Base-by-base conservation (phyloP, 2,113 vertebrate genomes). In the Platichthys stellatus region DNA sequence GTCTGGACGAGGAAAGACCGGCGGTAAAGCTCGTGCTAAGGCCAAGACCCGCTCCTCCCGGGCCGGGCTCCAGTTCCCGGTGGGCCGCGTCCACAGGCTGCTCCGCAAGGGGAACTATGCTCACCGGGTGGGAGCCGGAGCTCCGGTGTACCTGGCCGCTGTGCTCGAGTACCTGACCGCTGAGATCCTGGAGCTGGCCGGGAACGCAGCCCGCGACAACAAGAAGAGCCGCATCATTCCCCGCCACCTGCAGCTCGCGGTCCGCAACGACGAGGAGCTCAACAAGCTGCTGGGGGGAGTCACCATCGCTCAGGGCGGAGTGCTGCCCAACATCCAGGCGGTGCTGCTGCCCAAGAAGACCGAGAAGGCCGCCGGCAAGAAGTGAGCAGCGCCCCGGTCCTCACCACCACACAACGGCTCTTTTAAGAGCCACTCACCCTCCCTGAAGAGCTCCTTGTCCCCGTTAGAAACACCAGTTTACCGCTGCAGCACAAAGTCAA, bases 81-180 rank as follows among this genome's bases (percentile, higher is more conserved):
- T 78, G 0, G 76, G 69, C 3, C 62, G 76, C 17, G 67, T 78
- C 2, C 76, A 78, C 38, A 58, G 75, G 24, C 76, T 60, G 11
- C 69, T 78, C 51, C 35, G 75, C 26, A 78, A 78, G n/a, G 67
- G 75, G 0, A 64, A 78, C 51, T 71, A 78, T 8, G 60, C 75
- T 0, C 13, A 38, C 20, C 75, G 67, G 0, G 67, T 69, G 10
- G 72, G 72, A 0, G 72, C 59, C 14, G 70, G 56, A 24, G 71
- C 77, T 14, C 77, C 77, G 2, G 45, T 67, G 14, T 66, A 73
- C 0, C 28, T 67, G 40, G 64, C 73, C 0, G 73, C 63, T 0
- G 73, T 75, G 43, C 63, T 65, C 5, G 63, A 65, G 63, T 65
- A 65, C 3, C 63, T 65, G 14, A 65, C 63, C 23, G 63, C 63